These are phyloP conservation scores for Cyprinodon variegatus DNA, from an alignment of 2,113 vertebrate species.

Conservation along the genomic window DNA sequence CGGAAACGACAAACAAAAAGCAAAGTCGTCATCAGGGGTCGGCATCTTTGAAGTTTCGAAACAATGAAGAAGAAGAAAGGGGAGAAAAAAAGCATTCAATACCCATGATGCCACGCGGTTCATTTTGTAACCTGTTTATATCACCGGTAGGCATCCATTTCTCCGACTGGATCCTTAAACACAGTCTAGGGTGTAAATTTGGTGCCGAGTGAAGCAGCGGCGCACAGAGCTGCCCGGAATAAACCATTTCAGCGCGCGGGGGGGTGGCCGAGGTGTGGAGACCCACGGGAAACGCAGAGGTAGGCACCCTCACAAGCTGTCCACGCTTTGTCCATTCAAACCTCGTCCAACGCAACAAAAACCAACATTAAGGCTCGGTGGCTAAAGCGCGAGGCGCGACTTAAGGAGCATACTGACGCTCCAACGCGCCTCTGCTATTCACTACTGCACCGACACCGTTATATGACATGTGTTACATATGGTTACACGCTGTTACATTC, in stretches of 20 bases:
- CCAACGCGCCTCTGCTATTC: neutral
- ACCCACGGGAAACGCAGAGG: slow-evolving; percentile 36
- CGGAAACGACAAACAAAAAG: too few relatives aligned
- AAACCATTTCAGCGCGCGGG: slow-evolving; percentile 29
- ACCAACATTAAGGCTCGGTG: rapidly evolving
- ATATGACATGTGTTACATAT: neutral
- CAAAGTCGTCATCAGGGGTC: neutral
- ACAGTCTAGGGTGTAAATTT: neutral
- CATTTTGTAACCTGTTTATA: slow-evolving; percentile 16
- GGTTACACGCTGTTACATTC: neutral
- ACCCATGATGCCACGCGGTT: slow-evolving; percentile 30
- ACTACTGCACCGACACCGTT: neutral
- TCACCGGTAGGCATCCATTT: neutral
- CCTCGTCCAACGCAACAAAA: neutral
- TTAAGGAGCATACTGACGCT: neutral
- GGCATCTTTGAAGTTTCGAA: neutral
- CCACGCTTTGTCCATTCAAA: neutral
- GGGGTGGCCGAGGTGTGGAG: slow-evolving; percentile 14
- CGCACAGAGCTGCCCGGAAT: slow-evolving; percentile 2
- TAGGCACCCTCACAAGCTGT: slow-evolving; percentile 33
- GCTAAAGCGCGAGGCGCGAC: rapidly evolving
- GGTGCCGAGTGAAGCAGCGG: neutral
- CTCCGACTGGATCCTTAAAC: neutral
- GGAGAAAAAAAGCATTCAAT: neutral
- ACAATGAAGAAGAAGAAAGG: neutral